Evolutionary conservation across 2,113 vertebrate species (phyloP).

Genomic region (Hepsetus odoe): DNA sequence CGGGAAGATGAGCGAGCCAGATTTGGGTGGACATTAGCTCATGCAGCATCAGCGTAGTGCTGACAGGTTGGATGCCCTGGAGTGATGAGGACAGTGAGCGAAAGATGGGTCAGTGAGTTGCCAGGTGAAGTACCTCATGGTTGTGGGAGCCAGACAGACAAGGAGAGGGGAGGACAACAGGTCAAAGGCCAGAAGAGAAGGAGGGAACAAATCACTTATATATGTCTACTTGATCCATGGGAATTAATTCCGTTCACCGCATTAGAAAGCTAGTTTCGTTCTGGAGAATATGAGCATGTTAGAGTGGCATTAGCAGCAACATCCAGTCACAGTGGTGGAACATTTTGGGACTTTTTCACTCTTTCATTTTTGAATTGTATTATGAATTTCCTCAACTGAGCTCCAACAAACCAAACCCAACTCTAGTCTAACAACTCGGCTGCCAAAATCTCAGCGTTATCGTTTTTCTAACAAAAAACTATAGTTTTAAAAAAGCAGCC

Average conservation of each 20-base stretch:
- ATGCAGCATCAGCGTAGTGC: background rate
- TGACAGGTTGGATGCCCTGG: slow-evolving; percentile 1
- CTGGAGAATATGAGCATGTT: no score
- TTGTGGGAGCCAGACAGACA: background rate
- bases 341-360: no score
- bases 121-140: background rate
- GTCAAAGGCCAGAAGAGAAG: background rate
- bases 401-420: no score
- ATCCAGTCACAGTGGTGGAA: no score
- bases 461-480: no score
- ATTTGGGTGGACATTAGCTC: background rate
- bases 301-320: no score
- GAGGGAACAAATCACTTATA: background rate
- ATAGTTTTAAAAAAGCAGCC: background rate
- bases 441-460: no score
- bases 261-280: no score
- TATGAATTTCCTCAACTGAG: no score
- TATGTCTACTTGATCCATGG: background rate
- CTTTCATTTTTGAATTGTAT: no score
- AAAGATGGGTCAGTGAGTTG: background rate
- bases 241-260: background rate
- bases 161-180: background rate
- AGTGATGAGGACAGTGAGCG: background rate
- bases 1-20: background rate
- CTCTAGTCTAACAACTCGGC: no score